Evolutionary conservation across 2,113 vertebrate genomes (phyloP).

Genomic region (Actenoides lindsayi): DNA sequence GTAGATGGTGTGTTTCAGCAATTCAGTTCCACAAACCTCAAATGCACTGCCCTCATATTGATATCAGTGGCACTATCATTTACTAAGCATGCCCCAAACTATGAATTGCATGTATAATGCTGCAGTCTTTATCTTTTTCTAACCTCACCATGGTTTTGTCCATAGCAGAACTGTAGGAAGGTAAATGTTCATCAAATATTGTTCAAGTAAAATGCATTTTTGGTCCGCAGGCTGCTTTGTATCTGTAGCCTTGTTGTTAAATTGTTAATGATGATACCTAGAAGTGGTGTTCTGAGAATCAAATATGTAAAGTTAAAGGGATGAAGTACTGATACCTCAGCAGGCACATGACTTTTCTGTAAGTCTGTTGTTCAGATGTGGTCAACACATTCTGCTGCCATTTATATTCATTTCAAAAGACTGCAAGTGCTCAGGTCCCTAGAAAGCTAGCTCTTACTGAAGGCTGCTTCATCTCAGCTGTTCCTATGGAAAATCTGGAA

Average conservation of each 20-base stretch:
- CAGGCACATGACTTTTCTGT: neutral
- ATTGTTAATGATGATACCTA: neutral
- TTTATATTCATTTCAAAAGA: neutral
- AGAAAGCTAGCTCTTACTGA: neutral
- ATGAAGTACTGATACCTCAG: neutral
- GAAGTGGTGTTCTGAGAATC: neutral
- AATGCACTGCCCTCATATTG: neutral
- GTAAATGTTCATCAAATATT: neutral
- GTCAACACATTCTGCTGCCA: neutral
- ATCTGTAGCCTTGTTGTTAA: neutral
- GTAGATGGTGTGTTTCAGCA: neutral
- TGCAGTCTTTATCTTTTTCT: neutral
- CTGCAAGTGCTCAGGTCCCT: neutral
- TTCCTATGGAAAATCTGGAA: neutral
- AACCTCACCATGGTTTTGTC: neutral
- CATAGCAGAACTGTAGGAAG: neutral
- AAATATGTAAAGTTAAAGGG: neutral
- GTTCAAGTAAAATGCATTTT: neutral
- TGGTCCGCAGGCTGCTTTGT: neutral
- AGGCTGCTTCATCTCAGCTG: neutral
- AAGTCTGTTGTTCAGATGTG: neutral
- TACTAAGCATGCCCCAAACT: neutral
- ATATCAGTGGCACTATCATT: neutral
- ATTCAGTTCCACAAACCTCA: neutral
- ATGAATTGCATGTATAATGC: neutral